Evolutionary conservation across 2,797 vertebrate genomes (phyloP).

Genomic region (Eulemur rubriventer): DNA sequence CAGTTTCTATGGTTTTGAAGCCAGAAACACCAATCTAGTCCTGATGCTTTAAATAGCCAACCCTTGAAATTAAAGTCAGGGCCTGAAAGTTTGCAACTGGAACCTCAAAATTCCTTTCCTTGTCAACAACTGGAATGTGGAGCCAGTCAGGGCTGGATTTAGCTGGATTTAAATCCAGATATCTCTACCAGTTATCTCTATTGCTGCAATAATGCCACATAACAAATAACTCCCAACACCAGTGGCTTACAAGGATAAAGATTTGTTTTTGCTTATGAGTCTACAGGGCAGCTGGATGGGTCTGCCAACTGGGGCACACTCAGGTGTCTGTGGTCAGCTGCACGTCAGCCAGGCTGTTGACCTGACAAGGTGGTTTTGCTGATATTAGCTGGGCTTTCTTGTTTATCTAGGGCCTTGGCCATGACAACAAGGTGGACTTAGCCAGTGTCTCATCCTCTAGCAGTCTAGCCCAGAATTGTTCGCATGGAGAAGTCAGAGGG

Average conservation of each 20-base stretch:
- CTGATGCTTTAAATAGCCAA: neutral
- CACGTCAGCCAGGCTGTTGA: neutral
- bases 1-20: neutral
- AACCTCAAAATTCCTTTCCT: neutral
- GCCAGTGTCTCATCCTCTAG: neutral
- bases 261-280: neutral
- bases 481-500: neutral
- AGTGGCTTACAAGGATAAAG: neutral
- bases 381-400: neutral
- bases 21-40: neutral
- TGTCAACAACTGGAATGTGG: neutral
- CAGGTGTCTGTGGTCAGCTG: neutral
- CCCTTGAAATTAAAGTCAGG: neutral
- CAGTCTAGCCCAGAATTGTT: neutral
- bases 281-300: neutral
- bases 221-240: neutral
- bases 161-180: too few relatives aligned
- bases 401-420: neutral
- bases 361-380: neutral
- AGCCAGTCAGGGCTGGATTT: neutral
- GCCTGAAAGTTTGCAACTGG: neutral
- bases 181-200: neutral
- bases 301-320: neutral
- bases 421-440: neutral
- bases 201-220: fast-evolving